phyloP scores from a whole-genome alignment of 2,888 invertebrate species.

The Ectemnius cavifrons region DNA sequence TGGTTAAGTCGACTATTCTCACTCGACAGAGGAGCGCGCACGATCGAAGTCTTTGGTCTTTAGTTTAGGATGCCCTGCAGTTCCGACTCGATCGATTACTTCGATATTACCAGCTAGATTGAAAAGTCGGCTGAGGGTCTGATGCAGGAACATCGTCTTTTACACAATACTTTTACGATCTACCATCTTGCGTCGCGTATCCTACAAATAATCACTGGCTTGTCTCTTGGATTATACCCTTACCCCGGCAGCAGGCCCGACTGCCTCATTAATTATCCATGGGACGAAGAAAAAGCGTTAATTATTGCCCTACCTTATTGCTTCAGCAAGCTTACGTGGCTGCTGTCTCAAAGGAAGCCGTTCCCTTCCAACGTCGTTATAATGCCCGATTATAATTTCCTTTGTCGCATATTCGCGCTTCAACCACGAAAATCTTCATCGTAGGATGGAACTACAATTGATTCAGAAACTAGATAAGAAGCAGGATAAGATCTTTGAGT shows the following conservation, averaged over 20 bases:
- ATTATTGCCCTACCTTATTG: not conserved
- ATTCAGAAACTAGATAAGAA: too few relatives aligned
- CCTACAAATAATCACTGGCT: not conserved
- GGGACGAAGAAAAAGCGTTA: slow-evolving; percentile 1
- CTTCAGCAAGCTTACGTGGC: not conserved
- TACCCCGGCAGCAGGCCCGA: too few relatives aligned
- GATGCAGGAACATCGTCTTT: not conserved
- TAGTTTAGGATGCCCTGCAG: too few relatives aligned
- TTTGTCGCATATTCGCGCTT: not conserved
- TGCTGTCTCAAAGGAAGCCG: not conserved
- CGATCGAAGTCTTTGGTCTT: slow-evolving; percentile 14
- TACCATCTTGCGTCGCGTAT: too few relatives aligned
- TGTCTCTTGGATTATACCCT: too few relatives aligned
- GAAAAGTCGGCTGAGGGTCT: slow-evolving; percentile 21
- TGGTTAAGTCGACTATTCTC: slow-evolving; percentile 62
- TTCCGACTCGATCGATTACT: slow-evolving; percentile 22
- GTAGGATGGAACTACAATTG: too few relatives aligned
- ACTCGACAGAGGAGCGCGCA: not conserved
- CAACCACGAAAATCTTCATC: too few relatives aligned
- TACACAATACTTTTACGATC: not conserved
- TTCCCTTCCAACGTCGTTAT: too few relatives aligned
- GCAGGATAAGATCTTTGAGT: too few relatives aligned
- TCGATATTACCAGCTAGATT: slow-evolving; percentile 27
- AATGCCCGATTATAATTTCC: not conserved
- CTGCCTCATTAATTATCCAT: slow-evolving; percentile 3